Percentiles rank a stretch among this genome's conserved stretches.
Evolutionary conservation across 2,888 invertebrate genomes (phyloP).

Genomic region (Chrysomela aeneicollis): DNA sequence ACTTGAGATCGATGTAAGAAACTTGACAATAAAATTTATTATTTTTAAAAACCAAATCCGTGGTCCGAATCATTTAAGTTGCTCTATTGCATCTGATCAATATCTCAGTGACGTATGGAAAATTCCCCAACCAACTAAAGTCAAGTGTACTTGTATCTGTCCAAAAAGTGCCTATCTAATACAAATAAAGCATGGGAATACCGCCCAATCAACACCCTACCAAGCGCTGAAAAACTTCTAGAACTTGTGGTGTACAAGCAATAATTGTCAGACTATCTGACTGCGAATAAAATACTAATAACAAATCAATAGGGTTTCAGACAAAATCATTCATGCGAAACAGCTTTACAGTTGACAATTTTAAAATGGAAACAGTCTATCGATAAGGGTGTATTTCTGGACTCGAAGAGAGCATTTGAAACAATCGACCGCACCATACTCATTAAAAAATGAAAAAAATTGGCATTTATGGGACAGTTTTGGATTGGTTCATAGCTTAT

Average conservation of each 20-base stretch:
- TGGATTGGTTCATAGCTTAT: neutral
- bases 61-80: too few relatives aligned
- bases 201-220: slow-evolving; percentile 17
- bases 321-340: slow-evolving; percentile 19
- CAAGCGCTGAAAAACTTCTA: slow-evolving; percentile 13
- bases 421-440: slow-evolving; percentile 13
- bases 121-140: slow-evolving; percentile 18
- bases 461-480: neutral
- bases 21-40: too few relatives aligned
- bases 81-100: slow-evolving; percentile 18
- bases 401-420: slow-evolving; percentile 20
- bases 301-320: slow-evolving; percentile 12
- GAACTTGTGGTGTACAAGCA: slow-evolving; percentile 16
- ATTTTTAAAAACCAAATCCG: too few relatives aligned
- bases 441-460: slow-evolving; percentile 14
- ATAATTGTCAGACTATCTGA: slow-evolving; percentile 8
- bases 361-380: slow-evolving; percentile 20
- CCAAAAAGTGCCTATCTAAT: slow-evolving; percentile 17
- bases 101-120: slow-evolving; percentile 14
- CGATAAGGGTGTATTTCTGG: slow-evolving; percentile 18
- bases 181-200: slow-evolving; percentile 20
- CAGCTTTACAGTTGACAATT: slow-evolving; percentile 17
- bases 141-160: slow-evolving; percentile 12
- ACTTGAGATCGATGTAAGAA: too few relatives aligned
- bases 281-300: slow-evolving; percentile 13